phyloP scores from a whole-genome alignment of 2,113 vertebrate species.

The Aldabrachelys gigantea region DNA sequence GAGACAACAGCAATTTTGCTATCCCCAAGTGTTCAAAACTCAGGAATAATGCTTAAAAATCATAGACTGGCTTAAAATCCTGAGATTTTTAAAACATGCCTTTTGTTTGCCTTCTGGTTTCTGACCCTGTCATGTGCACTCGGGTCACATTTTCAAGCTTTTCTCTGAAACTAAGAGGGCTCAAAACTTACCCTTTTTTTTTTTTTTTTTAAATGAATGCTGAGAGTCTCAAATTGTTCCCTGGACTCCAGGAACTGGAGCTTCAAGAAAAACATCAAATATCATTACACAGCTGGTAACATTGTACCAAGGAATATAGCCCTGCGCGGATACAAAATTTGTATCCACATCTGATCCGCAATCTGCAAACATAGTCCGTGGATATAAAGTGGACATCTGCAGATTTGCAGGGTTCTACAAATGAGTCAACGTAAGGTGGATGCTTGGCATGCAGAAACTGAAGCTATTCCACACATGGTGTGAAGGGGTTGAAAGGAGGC shows the following conservation, averaged over 20 bases:
- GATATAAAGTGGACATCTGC: no score
- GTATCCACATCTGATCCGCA: no score
- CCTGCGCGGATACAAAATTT: neutral
- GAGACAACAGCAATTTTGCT: neutral
- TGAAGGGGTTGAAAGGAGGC: neutral
- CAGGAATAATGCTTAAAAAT: neutral
- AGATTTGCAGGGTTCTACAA: no score
- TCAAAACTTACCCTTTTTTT: neutral
- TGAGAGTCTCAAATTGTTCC: neutral
- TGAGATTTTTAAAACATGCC: neutral
- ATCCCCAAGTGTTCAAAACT: neutral
- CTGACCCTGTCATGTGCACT: neutral
- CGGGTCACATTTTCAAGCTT: neutral
- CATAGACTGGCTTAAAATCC: neutral
- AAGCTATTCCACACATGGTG: neutral
- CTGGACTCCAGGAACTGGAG: neutral
- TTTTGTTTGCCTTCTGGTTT: neutral
- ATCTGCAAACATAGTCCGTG: no score
- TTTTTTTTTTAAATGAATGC: neutral
- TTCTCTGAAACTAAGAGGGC: neutral
- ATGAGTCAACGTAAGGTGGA: neutral
- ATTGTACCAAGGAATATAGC: neutral
- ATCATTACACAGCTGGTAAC: neutral
- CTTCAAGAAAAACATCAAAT: neutral
- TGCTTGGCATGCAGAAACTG: neutral